Conservation (phyloP, 1,140 invertebrate genomes). For the Oryzaephilus surinamensis region DNA sequence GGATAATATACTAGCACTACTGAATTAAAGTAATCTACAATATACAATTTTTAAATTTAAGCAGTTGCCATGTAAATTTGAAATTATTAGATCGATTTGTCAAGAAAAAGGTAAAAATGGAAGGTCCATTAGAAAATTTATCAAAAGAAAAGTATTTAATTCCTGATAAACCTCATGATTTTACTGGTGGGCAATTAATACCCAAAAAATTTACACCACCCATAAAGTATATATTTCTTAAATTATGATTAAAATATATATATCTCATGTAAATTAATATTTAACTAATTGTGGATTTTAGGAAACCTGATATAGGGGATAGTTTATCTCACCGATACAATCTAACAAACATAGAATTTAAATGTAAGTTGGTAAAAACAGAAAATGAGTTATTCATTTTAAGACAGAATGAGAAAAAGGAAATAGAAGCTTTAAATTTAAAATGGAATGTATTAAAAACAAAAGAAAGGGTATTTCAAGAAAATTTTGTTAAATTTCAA, state of each 20-base stretch:
- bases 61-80: not conserved
- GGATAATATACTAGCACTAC: conserved; percentile 3
- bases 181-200: too few relatives aligned
- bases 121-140: too few relatives aligned
- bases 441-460: conserved; percentile 10
- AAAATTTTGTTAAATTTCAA: conserved; percentile 14
- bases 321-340: not conserved
- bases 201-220: too few relatives aligned
- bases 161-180: too few relatives aligned
- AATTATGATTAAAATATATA: too few relatives aligned
- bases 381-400: conserved; percentile 1
- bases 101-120: too few relatives aligned
- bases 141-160: too few relatives aligned
- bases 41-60: conserved; percentile 4
- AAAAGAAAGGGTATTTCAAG: conserved; percentile 5
- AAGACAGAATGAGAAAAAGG: conserved; percentile 1
- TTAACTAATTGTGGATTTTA: conserved; percentile 4
- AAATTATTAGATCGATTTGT: not conserved
- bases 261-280: too few relatives aligned
- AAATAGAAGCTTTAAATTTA: not conserved
- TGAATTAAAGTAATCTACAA: not conserved
- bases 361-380: conserved; percentile 1
- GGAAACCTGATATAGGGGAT: conserved; percentile 10
- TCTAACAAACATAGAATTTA: not conserved
- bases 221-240: too few relatives aligned